phyloP scores from a whole-genome alignment of 2,797 vertebrate genomes.

The Brachymystax lenok region DNA sequence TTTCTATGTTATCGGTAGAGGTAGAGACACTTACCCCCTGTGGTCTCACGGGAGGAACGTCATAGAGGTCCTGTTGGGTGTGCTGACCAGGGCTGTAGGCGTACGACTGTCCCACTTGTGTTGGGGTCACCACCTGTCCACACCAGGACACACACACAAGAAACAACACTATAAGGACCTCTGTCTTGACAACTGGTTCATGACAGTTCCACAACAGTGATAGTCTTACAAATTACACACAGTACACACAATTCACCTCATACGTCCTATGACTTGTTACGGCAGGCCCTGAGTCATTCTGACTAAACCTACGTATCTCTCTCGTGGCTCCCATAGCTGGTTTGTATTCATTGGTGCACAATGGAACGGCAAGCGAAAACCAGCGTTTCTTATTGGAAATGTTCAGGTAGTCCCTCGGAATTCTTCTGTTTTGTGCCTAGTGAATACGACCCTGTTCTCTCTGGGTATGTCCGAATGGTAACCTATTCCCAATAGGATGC shows the following conservation, averaged over 20 bases:
- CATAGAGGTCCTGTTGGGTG: conserved; percentile 88
- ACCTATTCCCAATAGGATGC: not conserved
- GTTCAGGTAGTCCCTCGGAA: not conserved
- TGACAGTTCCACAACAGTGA: conserved; percentile 10
- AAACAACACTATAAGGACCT: conserved; percentile 35
- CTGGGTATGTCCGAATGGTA: not conserved
- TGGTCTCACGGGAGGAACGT: conserved; percentile 84
- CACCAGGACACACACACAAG: conserved; percentile 37
- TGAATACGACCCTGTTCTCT: not conserved
- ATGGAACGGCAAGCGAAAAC: not conserved
- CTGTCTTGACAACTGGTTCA: conserved; percentile 32
- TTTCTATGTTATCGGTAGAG: not conserved
- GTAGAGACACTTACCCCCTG: conserved; percentile 84
- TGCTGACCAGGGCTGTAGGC: conserved; percentile 83
- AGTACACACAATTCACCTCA: not conserved
- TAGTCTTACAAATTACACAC: not conserved
- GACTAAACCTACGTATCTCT: too few species aligned
- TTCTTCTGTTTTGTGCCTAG: too few species aligned
- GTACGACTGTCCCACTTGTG: conserved; percentile 88
- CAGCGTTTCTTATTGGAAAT: not conserved
- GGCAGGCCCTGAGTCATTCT: too few species aligned
- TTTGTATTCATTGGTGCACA: not conserved
- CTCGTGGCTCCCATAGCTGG: not conserved
- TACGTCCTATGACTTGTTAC: not conserved
- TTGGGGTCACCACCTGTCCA: conserved; percentile 88